Evolutionary conservation across 2,888 invertebrate genomes (phyloP).

Genomic region (Acronicta psi): DNA sequence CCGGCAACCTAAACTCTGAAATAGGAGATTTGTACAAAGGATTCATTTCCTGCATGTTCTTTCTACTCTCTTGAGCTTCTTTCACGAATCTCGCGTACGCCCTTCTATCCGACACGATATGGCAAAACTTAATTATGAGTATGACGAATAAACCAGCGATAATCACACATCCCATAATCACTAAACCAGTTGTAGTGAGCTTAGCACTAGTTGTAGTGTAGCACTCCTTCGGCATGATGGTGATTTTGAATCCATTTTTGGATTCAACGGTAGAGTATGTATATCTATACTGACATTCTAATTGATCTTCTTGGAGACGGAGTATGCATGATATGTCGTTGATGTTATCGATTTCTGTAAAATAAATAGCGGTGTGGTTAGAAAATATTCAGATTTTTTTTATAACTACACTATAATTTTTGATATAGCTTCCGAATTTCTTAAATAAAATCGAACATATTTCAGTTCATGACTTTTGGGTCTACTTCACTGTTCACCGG

Average conservation of each 20-base stretch:
- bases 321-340: slow-evolving; percentile 75
- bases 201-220: slow-evolving; percentile 75
- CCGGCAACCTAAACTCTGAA: slow-evolving; percentile 87
- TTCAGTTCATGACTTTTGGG: too few species aligned
- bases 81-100: slow-evolving; percentile 87
- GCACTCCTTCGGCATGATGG: slow-evolving; percentile 75
- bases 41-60: slow-evolving; percentile 83
- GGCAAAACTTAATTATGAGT: slow-evolving; percentile 75
- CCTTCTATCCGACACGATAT: slow-evolving; percentile 84
- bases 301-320: slow-evolving; percentile 66
- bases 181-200: slow-evolving; percentile 73
- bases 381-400: neutral
- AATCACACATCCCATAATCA: slow-evolving; percentile 83
- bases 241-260: slow-evolving; percentile 74
- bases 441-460: too few species aligned
- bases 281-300: slow-evolving; percentile 81
- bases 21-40: slow-evolving; percentile 91
- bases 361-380: neutral
- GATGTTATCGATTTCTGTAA: slow-evolving; percentile 64
- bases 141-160: slow-evolving; percentile 83
- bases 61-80: slow-evolving; percentile 79
- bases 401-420: too few species aligned
- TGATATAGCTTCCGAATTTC: too few species aligned
- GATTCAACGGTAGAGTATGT: slow-evolving; percentile 74
- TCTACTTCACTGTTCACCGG: too few species aligned